A percentile compares a stretch with the other conserved stretches of the same genome.
phyloP scores from a whole-genome alignment of 2,797 vertebrate species.

The Lepus townsendii region DNA sequence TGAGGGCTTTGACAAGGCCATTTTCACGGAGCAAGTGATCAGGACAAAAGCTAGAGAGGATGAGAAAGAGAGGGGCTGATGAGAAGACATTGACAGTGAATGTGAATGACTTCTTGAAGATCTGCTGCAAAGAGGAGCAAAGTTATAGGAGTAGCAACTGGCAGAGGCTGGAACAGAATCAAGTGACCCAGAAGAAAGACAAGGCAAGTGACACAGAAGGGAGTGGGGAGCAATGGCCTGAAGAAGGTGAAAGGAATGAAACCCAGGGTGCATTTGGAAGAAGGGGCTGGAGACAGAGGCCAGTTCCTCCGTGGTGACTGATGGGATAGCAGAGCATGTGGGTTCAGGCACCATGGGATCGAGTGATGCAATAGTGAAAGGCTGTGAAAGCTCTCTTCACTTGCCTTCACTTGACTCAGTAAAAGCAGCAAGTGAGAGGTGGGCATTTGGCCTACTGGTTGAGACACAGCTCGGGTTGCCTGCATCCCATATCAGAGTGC shows the following conservation, averaged over 20 bases:
- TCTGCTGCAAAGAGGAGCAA: neutral
- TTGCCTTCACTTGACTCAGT: neutral
- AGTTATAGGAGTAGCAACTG: fast-evolving
- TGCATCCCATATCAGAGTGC: too few species aligned
- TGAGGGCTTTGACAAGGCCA: neutral
- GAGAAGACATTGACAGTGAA: neutral
- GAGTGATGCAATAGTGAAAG: neutral
- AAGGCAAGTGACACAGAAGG: neutral
- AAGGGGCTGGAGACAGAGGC: neutral
- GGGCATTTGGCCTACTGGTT: too few species aligned
- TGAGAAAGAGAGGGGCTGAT: neutral
- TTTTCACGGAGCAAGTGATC: neutral
- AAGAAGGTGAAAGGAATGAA: neutral
- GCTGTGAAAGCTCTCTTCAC: neutral
- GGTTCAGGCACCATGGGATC: too few species aligned
- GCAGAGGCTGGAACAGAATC: too few species aligned
- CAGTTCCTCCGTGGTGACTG: neutral
- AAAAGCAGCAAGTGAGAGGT: neutral
- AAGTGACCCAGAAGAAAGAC: neutral
- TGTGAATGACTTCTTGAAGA: neutral
- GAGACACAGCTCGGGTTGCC: too few species aligned
- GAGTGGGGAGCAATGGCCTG: neutral
- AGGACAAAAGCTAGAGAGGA: neutral
- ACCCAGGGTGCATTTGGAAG: neutral
- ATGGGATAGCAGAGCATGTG: neutral